Conservation (phyloP, 2,888 invertebrate species). For the Ophion slaviceki region DNA sequence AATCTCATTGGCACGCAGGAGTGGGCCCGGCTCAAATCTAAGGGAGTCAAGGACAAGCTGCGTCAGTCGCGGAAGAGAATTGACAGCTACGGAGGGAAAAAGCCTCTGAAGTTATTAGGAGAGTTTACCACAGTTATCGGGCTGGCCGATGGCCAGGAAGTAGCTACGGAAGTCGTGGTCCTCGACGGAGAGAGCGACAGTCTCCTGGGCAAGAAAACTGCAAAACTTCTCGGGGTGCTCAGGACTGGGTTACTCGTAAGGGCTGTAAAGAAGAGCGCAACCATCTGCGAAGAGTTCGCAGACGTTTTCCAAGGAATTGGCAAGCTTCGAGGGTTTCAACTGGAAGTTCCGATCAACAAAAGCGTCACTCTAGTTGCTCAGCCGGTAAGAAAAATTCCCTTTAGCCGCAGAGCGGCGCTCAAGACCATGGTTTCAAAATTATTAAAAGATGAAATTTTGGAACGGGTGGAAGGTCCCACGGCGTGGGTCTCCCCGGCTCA, state of each 20-base stretch:
- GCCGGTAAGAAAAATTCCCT: no score
- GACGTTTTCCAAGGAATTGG: not conserved
- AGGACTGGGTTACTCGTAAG: constrained; percentile 58
- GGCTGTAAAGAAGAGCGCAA: not conserved
- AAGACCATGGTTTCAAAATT: no score
- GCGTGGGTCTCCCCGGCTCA: constrained; percentile 68
- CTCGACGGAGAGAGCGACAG: constrained; percentile 42
- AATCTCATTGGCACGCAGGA: not conserved
- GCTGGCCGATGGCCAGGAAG: not conserved
- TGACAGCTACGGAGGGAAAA: not conserved
- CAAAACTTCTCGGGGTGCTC: constrained; percentile 63
- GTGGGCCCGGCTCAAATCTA: not conserved
- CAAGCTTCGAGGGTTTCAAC: no score
- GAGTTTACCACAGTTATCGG: no score
- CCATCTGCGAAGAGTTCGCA: not conserved
- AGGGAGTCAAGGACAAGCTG: not conserved
- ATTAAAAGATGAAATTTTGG: constrained; percentile 68
- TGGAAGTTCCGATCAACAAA: no score
- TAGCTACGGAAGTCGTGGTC: constrained; percentile 61
- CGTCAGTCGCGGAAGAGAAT: not conserved
- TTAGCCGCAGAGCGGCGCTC: no score
- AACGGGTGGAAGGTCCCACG: constrained; percentile 68
- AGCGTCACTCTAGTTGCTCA: no score
- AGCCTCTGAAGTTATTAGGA: not conserved
- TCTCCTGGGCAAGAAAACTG: constrained; percentile 68